Base-by-base conservation (phyloP, 2,888 invertebrate genomes). In the Hylaea fasciaria region DNA sequence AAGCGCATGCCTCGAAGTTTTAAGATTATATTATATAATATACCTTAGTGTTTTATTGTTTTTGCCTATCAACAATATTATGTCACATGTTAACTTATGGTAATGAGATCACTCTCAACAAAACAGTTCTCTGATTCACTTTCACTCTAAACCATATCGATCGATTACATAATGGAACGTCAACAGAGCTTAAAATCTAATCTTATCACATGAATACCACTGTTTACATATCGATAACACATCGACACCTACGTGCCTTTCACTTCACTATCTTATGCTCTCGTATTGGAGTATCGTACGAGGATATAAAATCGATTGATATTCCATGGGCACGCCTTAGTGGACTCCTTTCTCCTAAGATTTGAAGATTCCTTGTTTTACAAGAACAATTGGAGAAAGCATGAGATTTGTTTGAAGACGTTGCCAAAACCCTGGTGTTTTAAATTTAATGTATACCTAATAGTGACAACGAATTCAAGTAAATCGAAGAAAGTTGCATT, bases 281-380 rank as follows among this genome's bases (percentile, higher is more conserved):
- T 64, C 17, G 62, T 66, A 66, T 65, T 63, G 66, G 69, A 69
- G 59, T 66, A 65, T 65, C 65, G 72, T 74, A 78, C 59, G 81
- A 86, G 85, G 86, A 87, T 85, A 85, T 81, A 74, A 77, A 79
- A 78, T 78, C 76, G 71, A 83, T 89, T 88, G 82, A 79, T 78
- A 89, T 89, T 87, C 89, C 66, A 76, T 68, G 71, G 75, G 71
- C 81, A 69, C 64, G 64, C 66, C 60, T 58, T 64, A 60, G 56
- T 74, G 84, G 77, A 80, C 87, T 72, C 87, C 89, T 89, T 88
- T 89, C 88, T 84, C 83, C 71, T 64, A 78, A 86, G 80, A 83
- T 80, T 80, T 73, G 70, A 71, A 71, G 70, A 76, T 76, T 74
- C 71, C 62, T 70, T 68, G 72, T 61, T 69, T 63, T 49, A 50